Conservation (phyloP, 2,888 invertebrate genomes). For the Tinea semifulvella region DNA sequence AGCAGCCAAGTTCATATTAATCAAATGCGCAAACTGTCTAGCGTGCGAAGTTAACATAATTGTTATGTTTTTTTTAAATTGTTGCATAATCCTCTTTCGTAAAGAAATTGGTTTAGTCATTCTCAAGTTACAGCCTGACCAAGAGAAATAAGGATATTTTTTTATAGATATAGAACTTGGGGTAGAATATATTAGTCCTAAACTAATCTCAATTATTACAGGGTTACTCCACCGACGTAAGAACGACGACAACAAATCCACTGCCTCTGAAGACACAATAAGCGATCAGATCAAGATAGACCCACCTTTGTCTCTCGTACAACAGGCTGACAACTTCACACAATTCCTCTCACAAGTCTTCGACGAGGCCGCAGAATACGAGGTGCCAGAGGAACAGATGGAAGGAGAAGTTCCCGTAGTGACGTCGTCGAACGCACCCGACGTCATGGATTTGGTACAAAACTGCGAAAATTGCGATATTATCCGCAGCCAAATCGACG, state of each 20-base stretch:
- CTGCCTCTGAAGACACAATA: conserved; percentile 53
- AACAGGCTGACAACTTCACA: conserved; percentile 47
- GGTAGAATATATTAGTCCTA: too few relatives aligned
- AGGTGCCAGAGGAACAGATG: conserved; percentile 52
- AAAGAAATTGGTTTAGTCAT: too few relatives aligned
- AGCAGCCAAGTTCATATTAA: too few relatives aligned
- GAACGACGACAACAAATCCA: conserved; percentile 52
- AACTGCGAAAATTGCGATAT: conserved; percentile 53
- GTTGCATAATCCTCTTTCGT: too few relatives aligned
- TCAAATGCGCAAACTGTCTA: too few relatives aligned
- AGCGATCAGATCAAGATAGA: conserved; percentile 36
- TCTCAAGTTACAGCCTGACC: too few relatives aligned
- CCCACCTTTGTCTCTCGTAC: conserved; percentile 24
- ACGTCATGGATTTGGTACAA: conserved; percentile 50
- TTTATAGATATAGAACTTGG: too few relatives aligned
- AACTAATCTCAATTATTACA: too few relatives aligned
- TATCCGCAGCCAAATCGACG: conserved; percentile 33
- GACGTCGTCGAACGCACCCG: conserved; percentile 44
- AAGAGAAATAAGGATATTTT: too few relatives aligned
- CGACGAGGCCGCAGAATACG: conserved; percentile 52
- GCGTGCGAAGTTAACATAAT: too few relatives aligned
- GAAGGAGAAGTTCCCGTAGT: conserved; percentile 38
- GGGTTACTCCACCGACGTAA: conserved; percentile 68
- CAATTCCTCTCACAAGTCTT: conserved; percentile 54
- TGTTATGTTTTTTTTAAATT: too few relatives aligned